Evolutionary conservation across 30 jellyfish, hydroid and myxozoan genomes (phyloP), one percentile per base, ranked within the genome.

Genomic region (Turritopsis rubra): DNA sequence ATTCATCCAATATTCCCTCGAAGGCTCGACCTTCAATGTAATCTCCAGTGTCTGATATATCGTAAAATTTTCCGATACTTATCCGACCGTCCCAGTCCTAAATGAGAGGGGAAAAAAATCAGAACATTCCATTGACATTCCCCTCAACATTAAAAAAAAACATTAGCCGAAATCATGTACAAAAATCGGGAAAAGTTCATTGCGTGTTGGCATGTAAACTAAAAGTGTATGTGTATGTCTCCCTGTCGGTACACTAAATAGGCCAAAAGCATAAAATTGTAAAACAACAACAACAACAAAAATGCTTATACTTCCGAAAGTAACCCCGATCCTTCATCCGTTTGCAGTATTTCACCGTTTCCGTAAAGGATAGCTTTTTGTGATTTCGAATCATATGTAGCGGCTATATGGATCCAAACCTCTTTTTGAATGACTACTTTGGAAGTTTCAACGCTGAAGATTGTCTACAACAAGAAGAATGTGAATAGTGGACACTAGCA

Each of bases 51-150:
- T 90, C 97, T 8, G 95, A 79, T 1, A 90, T 29, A 72, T 90
- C 97, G 73, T 85, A 90, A 71, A 90, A 90, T 53, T 89, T 83
- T 5, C 97, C 97, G 60, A 90, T 86, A 79, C 95, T 85, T 23
- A 86, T 92, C 16, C 92, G 89, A 53, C 97, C 97, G 21, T 75
- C 90, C 97, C 97, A 90, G 70, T 90, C 97, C 97, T 90, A n/a
- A 30, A 52, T 66, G 27, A 53, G 52, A 75, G 16, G 7, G n/a
- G 16, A 41, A 3, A 3, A 41, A 41, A 13, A 41, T 41, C 13
- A 41, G 13, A 41, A 41, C 60, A 41, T 41, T 5, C 13, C 60
- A 41, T 5, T 3, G 60, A 41, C 13, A 41, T 13, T 41, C 5
- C 5, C 60, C 13, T 41, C 60, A 41, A n/a, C n/a, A n/a, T n/a